Evolutionary conservation across 2,797 vertebrate genomes (phyloP), one percentile per base, ranked within the genome.

Genomic region (Microctenopoma steveboyesi): DNA sequence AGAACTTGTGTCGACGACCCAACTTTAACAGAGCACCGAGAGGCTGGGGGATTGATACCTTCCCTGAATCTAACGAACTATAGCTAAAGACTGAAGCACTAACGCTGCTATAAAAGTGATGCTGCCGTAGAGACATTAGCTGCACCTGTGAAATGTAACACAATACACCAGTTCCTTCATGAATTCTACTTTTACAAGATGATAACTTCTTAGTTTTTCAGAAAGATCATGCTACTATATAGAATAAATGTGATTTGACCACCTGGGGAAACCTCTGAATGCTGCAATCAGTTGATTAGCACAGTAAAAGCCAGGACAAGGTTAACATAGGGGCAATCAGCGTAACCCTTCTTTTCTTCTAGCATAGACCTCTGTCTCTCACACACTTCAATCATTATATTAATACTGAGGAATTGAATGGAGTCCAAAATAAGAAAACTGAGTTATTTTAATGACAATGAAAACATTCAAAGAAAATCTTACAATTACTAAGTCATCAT

Each of bases 11-110:
- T 54, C 92, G 71, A 55, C 91, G 96, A 64, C 96, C 92, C 77
- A 95, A 93, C 89, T 99, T 99, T 91, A 99, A 99, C 94, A 93
- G 95, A 80, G 93, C 93, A 28, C 94, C 97, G 0, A 94, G 78
- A 8, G 97, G 97, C 62, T 99, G 98, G 98, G 86, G 83, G 30
- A 74, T 69, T 16, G 76, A 89, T 67, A 89, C 92, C 64, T 85
- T 89, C 57, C 96, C 96, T 0, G 97, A 98, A 82, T 96, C 97
- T 0, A 95, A 94, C 0, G 96, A 99, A 79, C 93, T 98, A 92
- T 98, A 67, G 68, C 76, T 57, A 49, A 82, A 84, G 79, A 88
- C 83, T 81, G 35, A 75, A 76, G 62, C 59, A 47, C 54, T 33
- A 63, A 60, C 53, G 63, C 72, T 64, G 53, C 59, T 61, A 40